These are phyloP conservation scores for Sebastes vulpes DNA, from an alignment of 2,797 vertebrate genomes.

Conservation along the genomic window DNA sequence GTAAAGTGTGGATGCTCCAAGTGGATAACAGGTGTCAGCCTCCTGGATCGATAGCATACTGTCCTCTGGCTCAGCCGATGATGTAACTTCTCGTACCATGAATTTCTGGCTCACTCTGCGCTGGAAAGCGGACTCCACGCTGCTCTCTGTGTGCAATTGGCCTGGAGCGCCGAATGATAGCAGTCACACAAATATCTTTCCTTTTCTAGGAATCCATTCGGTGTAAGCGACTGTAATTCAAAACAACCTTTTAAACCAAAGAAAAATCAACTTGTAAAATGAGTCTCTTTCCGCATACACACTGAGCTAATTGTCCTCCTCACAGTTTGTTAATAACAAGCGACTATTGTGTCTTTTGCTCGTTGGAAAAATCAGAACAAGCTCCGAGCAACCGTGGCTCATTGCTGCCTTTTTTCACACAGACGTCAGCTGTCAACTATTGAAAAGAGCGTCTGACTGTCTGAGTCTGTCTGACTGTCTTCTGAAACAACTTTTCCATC, in stretches of 20 bases:
- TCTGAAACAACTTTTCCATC: conserved; percentile 69
- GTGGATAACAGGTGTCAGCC: conserved; percentile 54
- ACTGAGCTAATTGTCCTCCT: conserved; percentile 50
- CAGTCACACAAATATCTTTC: not conserved
- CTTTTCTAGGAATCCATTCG: conserved; percentile 1
- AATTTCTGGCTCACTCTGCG: conserved; percentile 14
- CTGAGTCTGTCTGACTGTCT: conserved; percentile 57
- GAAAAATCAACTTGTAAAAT: conserved; percentile 6
- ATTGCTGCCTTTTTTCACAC: conserved; percentile 30
- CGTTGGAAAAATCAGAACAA: conserved; percentile 29
- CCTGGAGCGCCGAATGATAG: not conserved
- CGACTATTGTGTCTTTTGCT: conserved; percentile 45
- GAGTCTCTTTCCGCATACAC: conserved; percentile 4
- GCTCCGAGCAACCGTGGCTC: conserved; percentile 8
- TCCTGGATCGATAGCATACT: conserved; percentile 42
- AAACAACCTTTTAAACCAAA: conserved; percentile 30
- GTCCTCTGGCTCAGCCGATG: conserved; percentile 23
- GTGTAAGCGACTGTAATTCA: conserved; percentile 18
- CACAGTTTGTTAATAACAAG: conserved; percentile 28
- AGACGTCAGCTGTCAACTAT: conserved; percentile 72
- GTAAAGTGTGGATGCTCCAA: conserved; percentile 40
- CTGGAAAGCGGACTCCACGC: not conserved
- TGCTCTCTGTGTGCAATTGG: conserved; percentile 23
- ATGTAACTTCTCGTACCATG: conserved; percentile 6
- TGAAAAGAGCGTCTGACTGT: conserved; percentile 73